A percentile compares a stretch with the other conserved stretches of the same genome.
These are phyloP conservation scores for Lepus oiostolus DNA, from an alignment of 2,797 vertebrate genomes.

Conservation along the genomic window DNA sequence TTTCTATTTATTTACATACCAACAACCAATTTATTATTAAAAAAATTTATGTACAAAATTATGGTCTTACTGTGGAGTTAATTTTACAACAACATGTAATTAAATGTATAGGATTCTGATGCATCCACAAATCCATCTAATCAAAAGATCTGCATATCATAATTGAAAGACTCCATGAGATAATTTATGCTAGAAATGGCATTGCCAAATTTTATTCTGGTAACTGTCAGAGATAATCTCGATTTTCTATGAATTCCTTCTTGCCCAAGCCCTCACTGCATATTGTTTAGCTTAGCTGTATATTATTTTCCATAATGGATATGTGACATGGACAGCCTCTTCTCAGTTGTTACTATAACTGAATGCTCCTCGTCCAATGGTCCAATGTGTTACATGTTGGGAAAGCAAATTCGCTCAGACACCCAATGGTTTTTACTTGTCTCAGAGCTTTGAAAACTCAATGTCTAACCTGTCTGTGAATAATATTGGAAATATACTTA, in stretches of 20 bases:
- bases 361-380: neutral
- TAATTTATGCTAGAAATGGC: neutral
- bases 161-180: neutral
- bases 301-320: neutral
- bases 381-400: no score
- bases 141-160: neutral
- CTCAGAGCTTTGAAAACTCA: neutral
- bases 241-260: neutral
- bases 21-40: neutral
- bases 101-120: neutral
- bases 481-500: neutral
- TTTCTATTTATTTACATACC: neutral
- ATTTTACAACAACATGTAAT: neutral
- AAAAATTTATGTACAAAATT: neutral
- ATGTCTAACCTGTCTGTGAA: neutral
- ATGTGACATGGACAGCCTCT: neutral
- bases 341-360: neutral
- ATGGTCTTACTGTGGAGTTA: neutral
- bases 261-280: neutral
- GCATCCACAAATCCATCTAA: neutral
- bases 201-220: neutral
- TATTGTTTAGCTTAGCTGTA: neutral
- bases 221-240: neutral
- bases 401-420: neutral
- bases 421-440: neutral